Conservation (phyloP, 2,888 invertebrate species). For the Troilus luridus region DNA sequence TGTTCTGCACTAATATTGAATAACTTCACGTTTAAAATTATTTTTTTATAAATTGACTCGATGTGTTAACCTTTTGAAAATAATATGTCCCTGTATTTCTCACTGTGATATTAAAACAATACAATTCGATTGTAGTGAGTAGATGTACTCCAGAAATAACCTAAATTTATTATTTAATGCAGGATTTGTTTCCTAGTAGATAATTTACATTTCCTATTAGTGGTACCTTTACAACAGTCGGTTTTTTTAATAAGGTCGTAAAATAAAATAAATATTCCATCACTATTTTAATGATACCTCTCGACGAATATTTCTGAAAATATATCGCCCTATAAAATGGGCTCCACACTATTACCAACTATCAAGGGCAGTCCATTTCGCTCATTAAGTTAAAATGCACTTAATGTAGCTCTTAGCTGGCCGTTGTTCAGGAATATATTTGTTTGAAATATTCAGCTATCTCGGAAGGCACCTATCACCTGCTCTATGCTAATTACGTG, state of each 20-base stretch:
- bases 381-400: constrained; percentile 8
- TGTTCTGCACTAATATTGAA: too few species aligned
- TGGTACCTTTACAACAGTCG: neutral
- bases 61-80: too few species aligned
- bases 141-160: too few species aligned
- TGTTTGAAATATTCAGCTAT: neutral
- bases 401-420: neutral
- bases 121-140: too few species aligned
- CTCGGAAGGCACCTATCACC: neutral
- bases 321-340: neutral
- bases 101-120: too few species aligned
- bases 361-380: neutral
- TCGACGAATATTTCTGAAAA: neutral
- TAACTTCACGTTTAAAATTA: too few species aligned
- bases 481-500: neutral
- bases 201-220: neutral
- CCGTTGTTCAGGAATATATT: neutral
- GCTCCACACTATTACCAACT: neutral
- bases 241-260: neutral
- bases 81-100: too few species aligned
- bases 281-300: neutral
- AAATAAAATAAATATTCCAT: neutral
- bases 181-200: too few species aligned
- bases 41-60: too few species aligned
- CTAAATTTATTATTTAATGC: too few species aligned